Evolutionary conservation across 2,113 vertebrate species (phyloP).

Genomic region (Psittacus erithacus): DNA sequence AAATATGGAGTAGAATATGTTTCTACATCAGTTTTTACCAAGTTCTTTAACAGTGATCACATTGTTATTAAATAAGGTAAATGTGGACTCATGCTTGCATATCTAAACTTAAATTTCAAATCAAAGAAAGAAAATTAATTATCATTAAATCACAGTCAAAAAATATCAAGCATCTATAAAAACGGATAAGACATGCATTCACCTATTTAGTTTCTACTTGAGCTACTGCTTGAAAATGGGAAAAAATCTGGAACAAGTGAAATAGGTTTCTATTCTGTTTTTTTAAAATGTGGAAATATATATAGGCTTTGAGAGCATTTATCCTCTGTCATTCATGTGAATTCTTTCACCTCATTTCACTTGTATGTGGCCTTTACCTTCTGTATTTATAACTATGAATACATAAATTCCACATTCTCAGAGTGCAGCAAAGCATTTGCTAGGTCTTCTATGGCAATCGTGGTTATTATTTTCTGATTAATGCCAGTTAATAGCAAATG

Average conservation of each 20-base stretch:
- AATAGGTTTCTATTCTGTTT: background rate
- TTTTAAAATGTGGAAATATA: background rate
- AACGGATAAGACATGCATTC: background rate
- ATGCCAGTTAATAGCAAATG: background rate
- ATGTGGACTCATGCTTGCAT: background rate
- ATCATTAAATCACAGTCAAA: background rate
- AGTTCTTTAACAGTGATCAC: background rate
- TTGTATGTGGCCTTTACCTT: background rate
- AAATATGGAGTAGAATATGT: background rate
- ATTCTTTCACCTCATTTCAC: conserved; percentile 5
- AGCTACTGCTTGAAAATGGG: background rate
- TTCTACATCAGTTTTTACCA: background rate
- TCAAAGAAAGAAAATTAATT: background rate
- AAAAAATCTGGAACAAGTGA: background rate
- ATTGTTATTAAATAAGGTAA: background rate
- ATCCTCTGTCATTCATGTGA: fast-evolving
- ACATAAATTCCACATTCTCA: background rate
- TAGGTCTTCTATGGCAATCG: background rate
- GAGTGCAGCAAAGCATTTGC: background rate
- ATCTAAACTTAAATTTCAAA: background rate
- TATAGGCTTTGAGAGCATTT: background rate
- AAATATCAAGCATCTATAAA: background rate
- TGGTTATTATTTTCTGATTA: background rate
- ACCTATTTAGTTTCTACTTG: background rate
- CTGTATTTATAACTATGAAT: background rate